Evolutionary conservation across 2,797 vertebrate genomes (phyloP), one percentile per base, ranked within the genome.

Genomic region (Sus cebifrons): DNA sequence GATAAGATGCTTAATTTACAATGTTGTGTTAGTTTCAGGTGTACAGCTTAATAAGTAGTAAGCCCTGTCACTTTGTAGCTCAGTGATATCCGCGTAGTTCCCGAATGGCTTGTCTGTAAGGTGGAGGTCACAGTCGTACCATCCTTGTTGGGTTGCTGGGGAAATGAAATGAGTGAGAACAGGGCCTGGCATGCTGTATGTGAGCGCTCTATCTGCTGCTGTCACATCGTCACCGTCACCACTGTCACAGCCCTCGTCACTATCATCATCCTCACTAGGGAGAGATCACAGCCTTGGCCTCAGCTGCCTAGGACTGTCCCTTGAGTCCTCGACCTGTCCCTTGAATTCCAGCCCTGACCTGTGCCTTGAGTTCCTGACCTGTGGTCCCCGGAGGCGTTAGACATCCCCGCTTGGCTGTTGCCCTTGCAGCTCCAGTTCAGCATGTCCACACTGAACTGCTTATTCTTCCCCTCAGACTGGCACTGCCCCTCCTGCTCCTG

Each of bases 161-260:
- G 78, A 54, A 40, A 20, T 18, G 40, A 14, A 18, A 13, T 27
- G 78, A 85, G 23, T 27, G 15, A 36, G 18, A 18, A 4, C 11
- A 2, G 40, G 27, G 21, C 88, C 85, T 13, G 32, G 58, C 10
- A 20, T 36, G 21, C 32, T 64, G 12, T 27, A 14, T 73, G 21
- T 17, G 18, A 44, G 29, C 2, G 18, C 54, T 3, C 0, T 18
- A 0, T 21, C 21, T 58, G 40, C 65, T 62, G 9, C 9, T 6
- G 2, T 25, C 10, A 20, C 13, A 0, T 16, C 2, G 0, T 27
- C 67, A 7, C 67, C 9, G 14, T 32, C 12, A 2, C 10, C 56
- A 2, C 36, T 4, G 0, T 12, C 44, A 0, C 27, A 8, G 1
- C 52, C 0, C 2, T 82, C 62, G 4, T 58, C 25, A 6, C 62